Percentiles rank a stretch among this genome's conserved stretches.
Conservation (phyloP, 2,797 vertebrate species). For the Periparus ater region DNA sequence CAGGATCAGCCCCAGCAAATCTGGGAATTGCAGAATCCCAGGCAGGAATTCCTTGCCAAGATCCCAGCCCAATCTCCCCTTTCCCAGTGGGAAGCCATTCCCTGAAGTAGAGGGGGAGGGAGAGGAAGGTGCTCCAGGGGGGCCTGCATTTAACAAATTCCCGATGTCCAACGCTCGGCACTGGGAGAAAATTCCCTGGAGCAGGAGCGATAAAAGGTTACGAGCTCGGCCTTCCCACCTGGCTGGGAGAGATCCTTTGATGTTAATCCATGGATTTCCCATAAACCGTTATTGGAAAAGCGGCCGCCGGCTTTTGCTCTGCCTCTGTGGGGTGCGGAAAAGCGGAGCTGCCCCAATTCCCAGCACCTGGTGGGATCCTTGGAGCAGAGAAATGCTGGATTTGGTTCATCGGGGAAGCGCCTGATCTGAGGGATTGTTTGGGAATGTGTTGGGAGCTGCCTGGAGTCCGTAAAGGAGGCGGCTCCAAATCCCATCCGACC, state of each 20-base stretch:
- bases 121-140: not conserved
- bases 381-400: not conserved
- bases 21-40: not conserved
- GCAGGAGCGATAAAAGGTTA: not conserved
- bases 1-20: not conserved
- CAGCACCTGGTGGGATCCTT: not conserved
- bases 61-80: not conserved
- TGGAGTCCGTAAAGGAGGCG: rapidly evolving
- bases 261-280: not conserved
- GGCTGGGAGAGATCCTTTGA: not conserved
- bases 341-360: not conserved
- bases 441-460: not conserved
- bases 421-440: not conserved
- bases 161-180: not conserved
- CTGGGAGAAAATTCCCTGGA: not conserved
- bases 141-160: not conserved
- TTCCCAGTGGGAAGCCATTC: not conserved
- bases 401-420: not conserved
- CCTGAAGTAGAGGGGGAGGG: not conserved
- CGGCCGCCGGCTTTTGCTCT: not conserved
- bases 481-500: not conserved
- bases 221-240: not conserved
- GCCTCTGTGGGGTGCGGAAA: not conserved
- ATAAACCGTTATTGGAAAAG: not conserved
- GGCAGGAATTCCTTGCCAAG: rapidly evolving